phyloP scores from a whole-genome alignment of 2,888 invertebrate genomes.

The Drosophila cracens region DNA sequence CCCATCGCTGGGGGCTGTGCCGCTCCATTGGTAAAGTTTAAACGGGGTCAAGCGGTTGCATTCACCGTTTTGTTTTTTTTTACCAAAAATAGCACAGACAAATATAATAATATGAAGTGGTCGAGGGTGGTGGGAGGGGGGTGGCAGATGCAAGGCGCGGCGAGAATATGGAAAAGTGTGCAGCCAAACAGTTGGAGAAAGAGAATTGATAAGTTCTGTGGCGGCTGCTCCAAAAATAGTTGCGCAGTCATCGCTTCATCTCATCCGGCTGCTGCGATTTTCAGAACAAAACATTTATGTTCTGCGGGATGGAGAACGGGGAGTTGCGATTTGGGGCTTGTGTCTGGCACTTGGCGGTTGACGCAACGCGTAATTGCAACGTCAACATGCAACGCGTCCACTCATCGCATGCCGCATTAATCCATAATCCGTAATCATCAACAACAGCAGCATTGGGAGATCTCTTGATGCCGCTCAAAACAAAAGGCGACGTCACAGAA shows the following conservation, averaged over 20 bases:
- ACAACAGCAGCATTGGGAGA: constrained; percentile 23
- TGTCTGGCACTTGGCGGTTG: not conserved
- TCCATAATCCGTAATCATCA: constrained; percentile 42
- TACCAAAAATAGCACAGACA: constrained; percentile 74
- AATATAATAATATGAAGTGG: constrained; percentile 61
- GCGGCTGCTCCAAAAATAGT: constrained; percentile 68
- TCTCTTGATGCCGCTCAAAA: constrained; percentile 21
- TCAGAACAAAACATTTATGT: constrained; percentile 11
- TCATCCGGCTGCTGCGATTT: constrained; percentile 44
- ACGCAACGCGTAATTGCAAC: constrained; percentile 14
- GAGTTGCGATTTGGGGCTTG: not conserved
- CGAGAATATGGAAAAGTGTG: constrained; percentile 9
- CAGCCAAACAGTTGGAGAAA: constrained; percentile 39
- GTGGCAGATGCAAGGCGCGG: not conserved
- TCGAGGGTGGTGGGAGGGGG: not conserved
- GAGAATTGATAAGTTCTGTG: constrained; percentile 58
- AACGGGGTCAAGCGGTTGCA: constrained; percentile 80
- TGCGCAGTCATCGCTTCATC: constrained; percentile 58
- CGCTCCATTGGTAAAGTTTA: constrained; percentile 59
- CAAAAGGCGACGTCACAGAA: constrained; percentile 45
- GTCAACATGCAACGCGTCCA: constrained; percentile 44
- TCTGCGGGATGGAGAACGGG: constrained; percentile 5
- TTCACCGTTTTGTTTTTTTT: constrained; percentile 50
- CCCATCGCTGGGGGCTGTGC: not conserved
- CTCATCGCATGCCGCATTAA: constrained; percentile 61